Evolutionary conservation across 2,888 invertebrate genomes (phyloP).

Genomic region (Chalcosyrphus nemorum): DNA sequence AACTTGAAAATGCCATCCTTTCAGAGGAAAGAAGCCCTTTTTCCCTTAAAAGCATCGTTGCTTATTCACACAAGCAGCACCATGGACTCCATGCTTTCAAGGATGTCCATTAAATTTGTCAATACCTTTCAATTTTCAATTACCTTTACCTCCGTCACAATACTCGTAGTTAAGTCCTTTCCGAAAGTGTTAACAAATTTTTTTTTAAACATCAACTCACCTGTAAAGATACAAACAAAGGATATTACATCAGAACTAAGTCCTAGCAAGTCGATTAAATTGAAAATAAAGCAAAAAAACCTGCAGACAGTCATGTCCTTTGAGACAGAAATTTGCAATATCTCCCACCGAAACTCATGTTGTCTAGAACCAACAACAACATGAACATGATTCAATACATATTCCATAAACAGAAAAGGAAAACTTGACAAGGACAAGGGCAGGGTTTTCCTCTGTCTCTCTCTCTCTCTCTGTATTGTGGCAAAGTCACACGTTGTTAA

Average conservation of each 20-base stretch:
- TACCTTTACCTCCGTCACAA: not conserved
- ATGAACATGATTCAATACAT: not conserved
- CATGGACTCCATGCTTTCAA: not conserved
- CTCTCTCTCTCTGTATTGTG: not conserved
- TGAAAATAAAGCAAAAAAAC: not conserved
- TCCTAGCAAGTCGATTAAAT: not conserved
- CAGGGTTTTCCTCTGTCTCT: not conserved
- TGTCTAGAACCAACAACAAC: not conserved
- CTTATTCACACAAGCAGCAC: too few relatives aligned
- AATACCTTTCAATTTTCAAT: not conserved
- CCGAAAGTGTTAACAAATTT: not conserved
- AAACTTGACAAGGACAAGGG: slow-evolving; percentile 15
- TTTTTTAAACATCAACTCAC: slow-evolving; percentile 33
- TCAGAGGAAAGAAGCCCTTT: too few relatives aligned
- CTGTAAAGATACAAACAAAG: slow-evolving; percentile 38
- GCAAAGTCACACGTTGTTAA: slow-evolving; percentile 8
- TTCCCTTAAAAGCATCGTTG: too few relatives aligned
- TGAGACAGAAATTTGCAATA: not conserved
- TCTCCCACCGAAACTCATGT: not conserved
- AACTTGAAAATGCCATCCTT: too few relatives aligned
- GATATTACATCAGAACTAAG: not conserved
- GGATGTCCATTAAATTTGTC: not conserved
- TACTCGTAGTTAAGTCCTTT: not conserved
- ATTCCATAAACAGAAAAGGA: not conserved
- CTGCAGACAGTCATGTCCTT: not conserved